A percentile compares a stretch with the other conserved stretches of the same genome.
phyloP scores from a whole-genome alignment of 64 coral and sea anemone genomes.

The Montipora sp. region DNA sequence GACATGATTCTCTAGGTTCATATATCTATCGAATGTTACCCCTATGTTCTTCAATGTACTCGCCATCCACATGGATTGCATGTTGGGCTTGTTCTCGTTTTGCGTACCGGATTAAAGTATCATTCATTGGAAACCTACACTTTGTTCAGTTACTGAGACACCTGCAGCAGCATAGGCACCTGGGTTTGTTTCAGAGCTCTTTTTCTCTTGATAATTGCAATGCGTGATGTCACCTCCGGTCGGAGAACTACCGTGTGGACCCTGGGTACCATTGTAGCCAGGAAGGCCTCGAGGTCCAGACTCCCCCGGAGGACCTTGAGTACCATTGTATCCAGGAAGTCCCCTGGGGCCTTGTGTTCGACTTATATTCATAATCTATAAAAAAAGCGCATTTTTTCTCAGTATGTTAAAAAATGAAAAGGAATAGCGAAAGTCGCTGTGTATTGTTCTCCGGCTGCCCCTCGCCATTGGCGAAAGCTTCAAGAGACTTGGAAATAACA shows the following conservation, averaged over 20 bases:
- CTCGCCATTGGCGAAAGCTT: too few species aligned
- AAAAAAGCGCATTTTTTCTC: not conserved
- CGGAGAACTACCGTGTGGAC: not conserved
- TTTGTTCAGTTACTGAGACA: not conserved
- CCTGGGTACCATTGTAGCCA: slow-evolving; percentile 30
- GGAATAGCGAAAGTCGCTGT: too few species aligned
- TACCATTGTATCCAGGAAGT: slow-evolving; percentile 20
- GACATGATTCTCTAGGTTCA: too few species aligned
- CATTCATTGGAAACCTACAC: not conserved
- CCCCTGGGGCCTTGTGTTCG: not conserved
- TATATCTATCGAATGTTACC: too few species aligned
- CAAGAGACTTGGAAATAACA: too few species aligned
- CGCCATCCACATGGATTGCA: too few species aligned
- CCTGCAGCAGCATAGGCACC: not conserved
- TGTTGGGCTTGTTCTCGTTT: too few species aligned
- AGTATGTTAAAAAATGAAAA: too few species aligned
- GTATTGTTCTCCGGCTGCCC: too few species aligned
- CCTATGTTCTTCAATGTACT: too few species aligned
- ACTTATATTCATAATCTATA: not conserved
- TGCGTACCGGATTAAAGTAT: too few species aligned
- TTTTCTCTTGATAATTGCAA: not conserved
- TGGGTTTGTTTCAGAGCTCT: too few species aligned
- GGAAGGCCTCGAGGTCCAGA: not conserved
- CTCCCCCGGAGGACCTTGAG: not conserved
- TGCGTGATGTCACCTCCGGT: not conserved